Base-by-base conservation (phyloP, 2,113 vertebrate genomes). In the Melospiza georgiana region DNA sequence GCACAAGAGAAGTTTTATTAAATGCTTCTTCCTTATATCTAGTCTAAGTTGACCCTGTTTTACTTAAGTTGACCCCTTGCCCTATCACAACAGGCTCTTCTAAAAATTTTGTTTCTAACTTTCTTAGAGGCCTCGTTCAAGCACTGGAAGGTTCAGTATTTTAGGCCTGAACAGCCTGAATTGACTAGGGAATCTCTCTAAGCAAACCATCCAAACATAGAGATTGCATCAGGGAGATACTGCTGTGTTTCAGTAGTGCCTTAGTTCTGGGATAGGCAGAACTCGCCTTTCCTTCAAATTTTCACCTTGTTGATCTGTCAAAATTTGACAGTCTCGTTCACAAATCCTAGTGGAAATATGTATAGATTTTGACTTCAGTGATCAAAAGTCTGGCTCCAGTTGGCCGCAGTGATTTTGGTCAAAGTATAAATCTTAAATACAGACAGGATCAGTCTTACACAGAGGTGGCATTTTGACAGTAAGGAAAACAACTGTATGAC, bases 51-150 rank as follows among this genome's bases (percentile, higher is more conserved):
- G 27, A 66, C 19, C 4, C 7, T 44, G 22, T 74, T 63, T 24
- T 7, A 51, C 12, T 73, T 49, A n/a, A 43, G 12, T 66, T 79
- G 49, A 41, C 39, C 8, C 20, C 37, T 52, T 89, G 37, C 24
- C 44, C 52, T 67, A 10, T 67, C 33, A 44, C 11, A 81, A 24
- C 19, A 67, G 15, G 3, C 15, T 12, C 12, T 39, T 33, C 33
- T 39, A 52, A 75, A 67, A 21, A 8, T 67, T 52, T 46, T 75
- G 7, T 67, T 30, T 61, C 20, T 12, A n/a, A 1, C 46, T 30
- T 59, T 46, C 28, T n/a, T 52, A 8, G 37, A 46, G 37, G 39
- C 37, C 28, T 23, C 0, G 0, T 59, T 75, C 9, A 39, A 52
- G 23, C 21, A 10, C 23, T 30, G 54, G n/a, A 39, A 65, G 7